Base-by-base conservation (phyloP, 1,140 invertebrate species). In the Drosophila parabipectinata region DNA sequence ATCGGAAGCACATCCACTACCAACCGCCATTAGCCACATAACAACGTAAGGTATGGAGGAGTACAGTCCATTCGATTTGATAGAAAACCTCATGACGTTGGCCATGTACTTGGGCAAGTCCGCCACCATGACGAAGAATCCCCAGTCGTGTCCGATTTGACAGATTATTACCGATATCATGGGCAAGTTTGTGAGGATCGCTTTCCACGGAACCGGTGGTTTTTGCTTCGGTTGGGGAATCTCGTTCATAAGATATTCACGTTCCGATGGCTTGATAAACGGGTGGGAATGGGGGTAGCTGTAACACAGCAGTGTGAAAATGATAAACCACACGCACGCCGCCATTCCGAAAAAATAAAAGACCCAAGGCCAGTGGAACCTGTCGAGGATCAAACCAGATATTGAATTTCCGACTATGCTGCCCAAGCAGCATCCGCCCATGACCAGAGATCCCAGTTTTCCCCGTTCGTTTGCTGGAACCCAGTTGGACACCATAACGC, bases 51-150 rank as follows among this genome's bases (percentile, higher is more conserved):
- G 88, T 9, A 90, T 21, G 0, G 84, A 58, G 0, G 79, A 77
- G 3, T 75, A 63, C 0, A 88, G 12, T 0, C 88, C 83, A 28
- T 81, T 89, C 0, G 60, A 30, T 6, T 53, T 45, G 7, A 74
- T 73, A 1, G 78, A 64, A 9, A 87, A 63, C 0, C 59, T 47
- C 12, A 84, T 37, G 0, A 90, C 79, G 47, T 90, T 63, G 5
- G 45, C 28, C 51, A 90, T 78, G 39, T 89, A 88, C n/a, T 81
- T 83, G 14, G 98, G 98, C 1, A 98, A 93, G 79, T 97, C 95
- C 1, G 95, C 96, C 12, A 98, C 94, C 92, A 98, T 95, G 1
- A 96, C 97, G 80, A 96, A 97, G 85, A 97, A 97, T 1, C 96
- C 96, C 95, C 96, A 98, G 90, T 97, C 97, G 84, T 97, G 96